phyloP scores from a whole-genome alignment of 2,113 vertebrate species.

The Bagarius yarrelli region DNA sequence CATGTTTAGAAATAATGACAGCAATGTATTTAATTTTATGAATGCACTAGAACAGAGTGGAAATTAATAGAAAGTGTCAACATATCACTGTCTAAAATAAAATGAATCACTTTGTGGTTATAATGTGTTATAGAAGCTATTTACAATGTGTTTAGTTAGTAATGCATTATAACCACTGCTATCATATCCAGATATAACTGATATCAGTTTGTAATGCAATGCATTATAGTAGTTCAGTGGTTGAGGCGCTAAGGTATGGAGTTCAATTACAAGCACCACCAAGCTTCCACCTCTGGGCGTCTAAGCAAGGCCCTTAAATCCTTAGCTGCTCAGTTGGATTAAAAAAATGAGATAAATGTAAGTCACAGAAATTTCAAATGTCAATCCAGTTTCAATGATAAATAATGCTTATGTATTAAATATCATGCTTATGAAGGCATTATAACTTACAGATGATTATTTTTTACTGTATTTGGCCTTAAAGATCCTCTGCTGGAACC shows the following conservation, averaged over 20 bases:
- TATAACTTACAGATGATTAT: neutral
- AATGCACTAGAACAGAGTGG: neutral
- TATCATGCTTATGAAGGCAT: neutral
- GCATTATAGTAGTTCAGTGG: too few relatives aligned
- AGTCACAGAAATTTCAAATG: too few relatives aligned
- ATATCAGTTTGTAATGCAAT: too few relatives aligned
- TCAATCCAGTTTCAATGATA: too few relatives aligned
- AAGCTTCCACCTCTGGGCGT: too few relatives aligned
- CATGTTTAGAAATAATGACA: neutral
- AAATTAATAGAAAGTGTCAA: neutral
- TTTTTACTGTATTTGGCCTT: neutral
- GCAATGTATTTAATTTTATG: neutral
- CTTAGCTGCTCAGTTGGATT: too few relatives aligned
- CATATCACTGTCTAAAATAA: neutral
- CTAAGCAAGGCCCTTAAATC: too few relatives aligned
- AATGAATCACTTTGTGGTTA: too few relatives aligned
- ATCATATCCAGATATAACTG: neutral
- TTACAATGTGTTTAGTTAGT: neutral
- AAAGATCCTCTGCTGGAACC: neutral
- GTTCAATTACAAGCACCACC: too few relatives aligned
- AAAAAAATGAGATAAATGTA: too few relatives aligned
- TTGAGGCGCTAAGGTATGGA: too few relatives aligned
- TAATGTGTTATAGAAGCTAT: neutral
- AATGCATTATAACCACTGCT: neutral
- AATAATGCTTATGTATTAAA: neutral